phyloP scores from a whole-genome alignment of 2,888 invertebrate species.

The Stenchaetothrips biformis region DNA sequence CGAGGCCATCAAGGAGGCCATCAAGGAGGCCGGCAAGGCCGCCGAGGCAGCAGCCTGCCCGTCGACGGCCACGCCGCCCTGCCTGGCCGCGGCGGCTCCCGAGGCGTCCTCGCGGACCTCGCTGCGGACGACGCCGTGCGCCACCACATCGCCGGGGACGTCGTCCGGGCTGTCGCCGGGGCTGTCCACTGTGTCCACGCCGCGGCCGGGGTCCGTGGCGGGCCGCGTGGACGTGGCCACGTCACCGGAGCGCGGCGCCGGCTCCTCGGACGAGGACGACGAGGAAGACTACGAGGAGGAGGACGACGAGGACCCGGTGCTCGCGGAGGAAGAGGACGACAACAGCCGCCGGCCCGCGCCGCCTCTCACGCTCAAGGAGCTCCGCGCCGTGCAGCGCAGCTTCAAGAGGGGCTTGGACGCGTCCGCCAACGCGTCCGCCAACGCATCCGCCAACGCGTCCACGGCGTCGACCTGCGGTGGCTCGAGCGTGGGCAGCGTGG shows the following conservation, averaged over 20 bases:
- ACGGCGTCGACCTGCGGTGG: not conserved
- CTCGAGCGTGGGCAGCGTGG: not conserved
- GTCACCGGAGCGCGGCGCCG: slow-evolving; percentile 28
- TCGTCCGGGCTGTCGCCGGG: slow-evolving; percentile 28
- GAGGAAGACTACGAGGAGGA: slow-evolving; percentile 36
- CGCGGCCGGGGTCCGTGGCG: slow-evolving; percentile 12
- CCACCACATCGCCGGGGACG: slow-evolving; percentile 27
- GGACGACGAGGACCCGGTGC: slow-evolving; percentile 37
- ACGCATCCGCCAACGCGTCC: not conserved
- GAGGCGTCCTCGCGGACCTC: slow-evolving; percentile 34
- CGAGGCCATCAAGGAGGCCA: slow-evolving; percentile 49
- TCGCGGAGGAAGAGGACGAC: not conserved
- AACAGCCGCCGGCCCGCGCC: slow-evolving; percentile 7
- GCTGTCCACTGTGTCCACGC: slow-evolving; percentile 16
- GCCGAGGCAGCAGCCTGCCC: slow-evolving; percentile 34
- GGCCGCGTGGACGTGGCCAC: slow-evolving; percentile 32
- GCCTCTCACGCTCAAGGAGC: slow-evolving; percentile 12
- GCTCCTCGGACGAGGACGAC: slow-evolving; percentile 34
- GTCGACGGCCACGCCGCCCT: not conserved
- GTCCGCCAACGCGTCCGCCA: not conserved
- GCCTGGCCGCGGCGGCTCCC: not conserved
- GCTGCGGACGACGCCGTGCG: slow-evolving; percentile 33
- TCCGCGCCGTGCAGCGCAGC: slow-evolving; percentile 9
- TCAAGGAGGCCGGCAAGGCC: slow-evolving; percentile 49
- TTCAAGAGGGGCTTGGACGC: not conserved